Percentiles rank a stretch among this genome's conserved stretches.
These are phyloP conservation scores for Synergus japonicus DNA, from an alignment of 2,888 invertebrate species.

Conservation along the genomic window DNA sequence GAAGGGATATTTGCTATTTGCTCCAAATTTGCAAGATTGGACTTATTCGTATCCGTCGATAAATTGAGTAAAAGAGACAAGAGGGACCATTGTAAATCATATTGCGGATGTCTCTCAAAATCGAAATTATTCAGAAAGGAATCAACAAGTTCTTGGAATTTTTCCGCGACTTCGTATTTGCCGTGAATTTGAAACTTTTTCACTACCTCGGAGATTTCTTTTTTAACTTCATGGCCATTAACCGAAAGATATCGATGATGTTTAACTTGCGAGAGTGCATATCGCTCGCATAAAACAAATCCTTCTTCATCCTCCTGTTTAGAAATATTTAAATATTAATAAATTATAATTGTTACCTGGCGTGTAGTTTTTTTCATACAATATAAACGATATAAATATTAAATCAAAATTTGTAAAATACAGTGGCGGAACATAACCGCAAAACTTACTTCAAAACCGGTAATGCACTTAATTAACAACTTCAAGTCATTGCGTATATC, in stretches of 20 bases:
- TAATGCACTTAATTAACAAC: slow-evolving; percentile 69
- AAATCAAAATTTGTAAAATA: background rate
- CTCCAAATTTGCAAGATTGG: slow-evolving; percentile 62
- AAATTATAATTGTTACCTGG: background rate
- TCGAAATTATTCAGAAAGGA: slow-evolving; percentile 71
- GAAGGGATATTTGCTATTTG: slow-evolving; percentile 56
- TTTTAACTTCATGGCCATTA: slow-evolving; percentile 77
- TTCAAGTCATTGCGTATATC: slow-evolving; percentile 73
- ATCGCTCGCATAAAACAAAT: slow-evolving; percentile 75
- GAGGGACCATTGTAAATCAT: slow-evolving; percentile 79
- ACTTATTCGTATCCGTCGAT: slow-evolving; percentile 71
- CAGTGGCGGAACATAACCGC: background rate
- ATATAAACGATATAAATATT: background rate
- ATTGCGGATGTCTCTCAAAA: slow-evolving; percentile 74
- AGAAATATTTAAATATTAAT: slow-evolving; percentile 41
- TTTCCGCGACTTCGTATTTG: slow-evolving; percentile 76
- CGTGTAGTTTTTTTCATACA: background rate
- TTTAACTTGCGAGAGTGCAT: slow-evolving; percentile 76
- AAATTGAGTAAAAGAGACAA: slow-evolving; percentile 77
- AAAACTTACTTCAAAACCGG: slow-evolving; percentile 68
- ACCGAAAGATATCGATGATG: slow-evolving; percentile 77
- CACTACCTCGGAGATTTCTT: slow-evolving; percentile 76
- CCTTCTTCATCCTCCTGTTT: slow-evolving; percentile 74
- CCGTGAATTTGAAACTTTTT: slow-evolving; percentile 78
- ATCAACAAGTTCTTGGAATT: slow-evolving; percentile 74